Conservation (phyloP, 2,113 vertebrate species). For the Cyprinus carpio region DNA sequence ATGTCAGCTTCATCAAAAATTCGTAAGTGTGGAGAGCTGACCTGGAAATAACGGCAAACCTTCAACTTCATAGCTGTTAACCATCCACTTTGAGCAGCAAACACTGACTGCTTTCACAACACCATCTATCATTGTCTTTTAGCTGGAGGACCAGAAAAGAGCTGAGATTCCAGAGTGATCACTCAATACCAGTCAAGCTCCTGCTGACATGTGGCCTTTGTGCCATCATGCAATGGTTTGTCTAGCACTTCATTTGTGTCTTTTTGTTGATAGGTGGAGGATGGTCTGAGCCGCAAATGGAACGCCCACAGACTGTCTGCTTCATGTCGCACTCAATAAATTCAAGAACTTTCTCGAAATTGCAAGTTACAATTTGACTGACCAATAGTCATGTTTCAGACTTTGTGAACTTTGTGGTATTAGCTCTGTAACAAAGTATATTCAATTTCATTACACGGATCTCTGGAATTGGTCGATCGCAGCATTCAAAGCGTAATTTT, state of each 20-base stretch:
- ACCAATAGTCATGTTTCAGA: neutral
- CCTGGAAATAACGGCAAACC: neutral
- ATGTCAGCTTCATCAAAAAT: neutral
- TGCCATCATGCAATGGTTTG: neutral
- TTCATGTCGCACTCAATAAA: neutral
- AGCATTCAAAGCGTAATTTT: no score
- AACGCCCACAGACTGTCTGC: neutral
- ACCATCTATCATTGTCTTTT: neutral
- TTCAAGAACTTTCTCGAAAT: neutral
- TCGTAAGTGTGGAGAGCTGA: neutral
- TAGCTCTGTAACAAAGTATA: no score
- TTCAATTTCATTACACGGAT: neutral
- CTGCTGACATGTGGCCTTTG: neutral
- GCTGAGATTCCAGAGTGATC: neutral
- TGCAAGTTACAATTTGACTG: neutral
- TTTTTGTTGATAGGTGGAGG: neutral
- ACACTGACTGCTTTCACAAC: neutral
- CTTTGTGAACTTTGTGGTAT: neutral
- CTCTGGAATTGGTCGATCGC: neutral
- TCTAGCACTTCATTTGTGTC: neutral
- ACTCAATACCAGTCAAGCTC: neutral
- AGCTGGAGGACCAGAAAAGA: neutral
- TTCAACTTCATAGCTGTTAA: neutral
- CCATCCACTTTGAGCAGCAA: neutral
- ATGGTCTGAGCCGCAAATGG: neutral